Evolutionary conservation across 2,888 invertebrate genomes (phyloP), one percentile per base, ranked within the genome.

Genomic region (Polyommatus iphigenia): DNA sequence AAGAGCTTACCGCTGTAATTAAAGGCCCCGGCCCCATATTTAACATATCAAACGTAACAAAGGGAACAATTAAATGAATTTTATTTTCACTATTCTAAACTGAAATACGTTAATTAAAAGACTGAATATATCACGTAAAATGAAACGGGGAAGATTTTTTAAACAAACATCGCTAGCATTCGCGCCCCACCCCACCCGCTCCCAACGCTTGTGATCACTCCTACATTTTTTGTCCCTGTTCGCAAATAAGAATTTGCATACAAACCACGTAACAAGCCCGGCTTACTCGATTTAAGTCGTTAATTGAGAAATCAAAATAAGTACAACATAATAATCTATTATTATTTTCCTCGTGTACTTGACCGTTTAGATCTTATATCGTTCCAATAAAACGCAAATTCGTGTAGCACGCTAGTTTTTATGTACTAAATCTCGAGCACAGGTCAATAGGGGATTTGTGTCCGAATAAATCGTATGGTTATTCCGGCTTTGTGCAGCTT

Each of bases 201-300:
- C 78, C 77, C 77, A 71, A 78, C 78, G 78, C 77, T 79, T 80
- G 79, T 79, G 77, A 78, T 78, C 72, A 78, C 57, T 18, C 36
- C 57, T 78, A 59, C 59, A 81, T 82, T 83, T 83, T 83, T 82
- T 81, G 82, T 82, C 82, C 81, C 82, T 54, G 54, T 81, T 79
- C 81, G 81, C 81, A 81, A 83, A 82, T 82, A 82, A 85, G 84
- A 85, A 88, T 89, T 88, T 85, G 85, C 88, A 89, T 89, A 85
- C 83, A 87, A 87, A 89, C 72, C 73, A 78, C 78, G 57, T 73
- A 73, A 78, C 62, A 41, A 78, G 46, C 73, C 73, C 20, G 15
- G 57, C 62, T 78, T 73, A 78, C 72, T 62, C 73, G 73, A 72
- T 78, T 78, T 36, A 57, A 41, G 54, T 78, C 41, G 57, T 73